These are phyloP conservation scores for Tenodera sinensis DNA, from an alignment of 2,888 invertebrate species.

Conservation along the genomic window DNA sequence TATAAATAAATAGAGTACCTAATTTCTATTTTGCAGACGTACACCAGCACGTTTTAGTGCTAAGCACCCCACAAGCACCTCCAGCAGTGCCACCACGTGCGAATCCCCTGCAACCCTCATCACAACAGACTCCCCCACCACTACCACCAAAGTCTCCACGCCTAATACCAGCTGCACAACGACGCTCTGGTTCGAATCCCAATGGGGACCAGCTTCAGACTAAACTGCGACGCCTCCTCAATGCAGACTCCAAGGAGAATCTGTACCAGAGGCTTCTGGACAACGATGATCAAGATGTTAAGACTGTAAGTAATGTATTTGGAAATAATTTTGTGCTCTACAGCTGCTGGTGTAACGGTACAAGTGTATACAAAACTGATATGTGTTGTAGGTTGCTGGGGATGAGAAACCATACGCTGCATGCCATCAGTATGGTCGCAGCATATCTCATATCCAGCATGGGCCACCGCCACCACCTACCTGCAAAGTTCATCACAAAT, in stretches of 20 bases:
- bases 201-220: constrained; percentile 66
- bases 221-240: constrained; percentile 71
- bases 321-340: background rate
- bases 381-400: constrained; percentile 2
- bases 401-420: constrained; percentile 10
- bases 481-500: constrained; percentile 58
- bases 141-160: constrained; percentile 30
- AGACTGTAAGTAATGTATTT: constrained; percentile 8
- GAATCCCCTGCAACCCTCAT: constrained; percentile 9
- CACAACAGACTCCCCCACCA: constrained; percentile 25
- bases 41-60: constrained; percentile 20
- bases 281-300: constrained; percentile 21
- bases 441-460: constrained; percentile 5
- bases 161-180: constrained; percentile 31
- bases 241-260: constrained; percentile 70
- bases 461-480: background rate
- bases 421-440: background rate
- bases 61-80: constrained; percentile 28
- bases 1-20: no score
- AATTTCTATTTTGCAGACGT: background rate
- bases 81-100: constrained; percentile 27
- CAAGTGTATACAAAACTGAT: background rate
- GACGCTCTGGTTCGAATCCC: constrained; percentile 31
- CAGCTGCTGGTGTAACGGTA: no score
- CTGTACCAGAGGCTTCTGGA: constrained; percentile 38